These are phyloP conservation scores for Cisticola juncidis DNA, from an alignment of 2,113 vertebrate genomes.

Conservation along the genomic window DNA sequence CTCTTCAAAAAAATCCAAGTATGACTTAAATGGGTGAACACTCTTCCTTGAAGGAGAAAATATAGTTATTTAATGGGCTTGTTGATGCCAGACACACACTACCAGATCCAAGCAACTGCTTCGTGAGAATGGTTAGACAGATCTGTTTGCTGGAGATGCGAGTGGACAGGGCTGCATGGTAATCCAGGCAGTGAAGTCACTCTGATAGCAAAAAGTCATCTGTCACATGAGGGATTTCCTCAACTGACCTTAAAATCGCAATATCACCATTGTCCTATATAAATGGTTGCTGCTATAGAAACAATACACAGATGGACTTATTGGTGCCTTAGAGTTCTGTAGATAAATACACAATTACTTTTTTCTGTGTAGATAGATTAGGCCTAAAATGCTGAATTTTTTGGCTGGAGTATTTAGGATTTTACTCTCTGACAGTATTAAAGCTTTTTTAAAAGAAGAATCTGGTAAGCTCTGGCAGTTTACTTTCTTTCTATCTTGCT, in stretches of 20 bases:
- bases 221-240: neutral
- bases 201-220: neutral
- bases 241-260: neutral
- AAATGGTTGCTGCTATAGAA: neutral
- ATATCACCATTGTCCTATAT: neutral
- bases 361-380: neutral
- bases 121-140: neutral
- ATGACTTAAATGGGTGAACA: neutral
- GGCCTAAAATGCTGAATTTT: neutral
- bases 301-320: neutral
- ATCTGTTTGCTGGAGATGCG: neutral
- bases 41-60: neutral
- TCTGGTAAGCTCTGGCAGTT: neutral
- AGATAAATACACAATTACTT: neutral
- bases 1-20: neutral
- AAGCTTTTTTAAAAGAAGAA: neutral
- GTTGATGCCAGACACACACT: neutral
- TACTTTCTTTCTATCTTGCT: neutral
- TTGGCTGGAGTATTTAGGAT: neutral
- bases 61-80: neutral
- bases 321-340: neutral
- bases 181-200: neutral
- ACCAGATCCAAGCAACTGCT: neutral
- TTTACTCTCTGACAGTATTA: neutral
- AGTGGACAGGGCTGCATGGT: neutral